Evolutionary conservation across 2,113 vertebrate species (phyloP).

Genomic region (Anarrhichthys ocellatus): DNA sequence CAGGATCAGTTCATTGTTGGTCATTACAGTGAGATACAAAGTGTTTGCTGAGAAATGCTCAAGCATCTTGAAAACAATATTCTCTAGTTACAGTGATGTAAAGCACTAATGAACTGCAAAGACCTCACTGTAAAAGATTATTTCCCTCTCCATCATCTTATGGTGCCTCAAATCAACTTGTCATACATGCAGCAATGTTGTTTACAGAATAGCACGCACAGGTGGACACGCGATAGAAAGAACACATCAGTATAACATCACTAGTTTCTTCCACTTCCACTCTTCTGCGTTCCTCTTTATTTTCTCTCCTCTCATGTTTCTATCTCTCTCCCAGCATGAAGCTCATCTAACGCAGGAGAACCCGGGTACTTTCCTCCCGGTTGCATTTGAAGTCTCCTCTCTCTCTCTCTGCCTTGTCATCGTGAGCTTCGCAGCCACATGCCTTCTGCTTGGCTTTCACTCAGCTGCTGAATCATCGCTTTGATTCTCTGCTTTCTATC

Average conservation of each 20-base stretch:
- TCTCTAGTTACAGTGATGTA: not conserved
- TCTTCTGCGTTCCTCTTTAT: not conserved
- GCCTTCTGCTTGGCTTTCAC: constrained; percentile 44
- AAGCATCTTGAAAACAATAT: not conserved
- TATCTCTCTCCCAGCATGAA: not conserved
- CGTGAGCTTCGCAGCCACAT: constrained; percentile 31
- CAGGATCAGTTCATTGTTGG: not conserved
- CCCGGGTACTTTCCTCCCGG: not conserved
- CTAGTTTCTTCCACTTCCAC: not conserved
- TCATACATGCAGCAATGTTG: not conserved
- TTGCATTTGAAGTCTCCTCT: constrained; percentile 7
- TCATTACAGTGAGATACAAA: not conserved
- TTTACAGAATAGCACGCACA: not conserved
- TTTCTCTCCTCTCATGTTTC: not conserved
- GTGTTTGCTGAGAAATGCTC: not conserved
- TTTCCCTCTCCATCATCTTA: not conserved
- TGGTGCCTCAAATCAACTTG: not conserved
- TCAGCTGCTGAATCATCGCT: constrained; percentile 70
- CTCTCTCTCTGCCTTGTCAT: constrained; percentile 44
- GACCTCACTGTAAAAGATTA: constrained; percentile 4
- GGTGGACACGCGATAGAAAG: not conserved
- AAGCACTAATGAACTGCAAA: not conserved
- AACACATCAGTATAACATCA: not conserved
- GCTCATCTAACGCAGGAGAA: not conserved
- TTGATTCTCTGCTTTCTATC: constrained; percentile 61